A percentile compares a stretch with the other conserved stretches of the same genome.
These are phyloP conservation scores for Leucophora obtusa DNA, from an alignment of 2,888 invertebrate genomes.

Conservation along the genomic window DNA sequence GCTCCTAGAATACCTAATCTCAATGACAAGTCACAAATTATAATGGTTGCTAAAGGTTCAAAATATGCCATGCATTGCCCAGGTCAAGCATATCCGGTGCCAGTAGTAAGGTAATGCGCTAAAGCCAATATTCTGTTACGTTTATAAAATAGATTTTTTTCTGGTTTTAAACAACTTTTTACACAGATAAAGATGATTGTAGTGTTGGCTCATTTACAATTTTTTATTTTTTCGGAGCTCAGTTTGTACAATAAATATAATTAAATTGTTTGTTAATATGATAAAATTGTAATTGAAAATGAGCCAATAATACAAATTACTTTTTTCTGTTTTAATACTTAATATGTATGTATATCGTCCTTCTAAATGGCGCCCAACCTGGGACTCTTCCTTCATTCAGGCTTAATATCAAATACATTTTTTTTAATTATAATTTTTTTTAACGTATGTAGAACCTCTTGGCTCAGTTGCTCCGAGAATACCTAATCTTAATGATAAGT, in stretches of 20 bases:
- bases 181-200: no score
- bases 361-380: no score
- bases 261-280: no score
- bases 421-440: not conserved
- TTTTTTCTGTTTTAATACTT: no score
- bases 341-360: no score
- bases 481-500: conserved; percentile 79
- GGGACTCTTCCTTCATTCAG: not conserved
- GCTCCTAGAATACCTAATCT: conserved; percentile 82
- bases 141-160: no score
- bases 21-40: conserved; percentile 76
- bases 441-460: conserved; percentile 76
- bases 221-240: no score
- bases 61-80: conserved; percentile 84
- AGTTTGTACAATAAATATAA: no score
- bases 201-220: no score
- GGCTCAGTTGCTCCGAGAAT: conserved; percentile 82
- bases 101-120: conserved; percentile 82
- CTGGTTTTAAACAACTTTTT: no score
- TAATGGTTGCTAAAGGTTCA: conserved; percentile 79
- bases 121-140: conserved; percentile 44
- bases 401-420: not conserved
- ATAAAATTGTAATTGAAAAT: no score
- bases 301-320: no score
- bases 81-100: conserved; percentile 86